These are phyloP conservation scores for Eulithis testata DNA, from an alignment of 2,888 invertebrate genomes.

Conservation along the genomic window DNA sequence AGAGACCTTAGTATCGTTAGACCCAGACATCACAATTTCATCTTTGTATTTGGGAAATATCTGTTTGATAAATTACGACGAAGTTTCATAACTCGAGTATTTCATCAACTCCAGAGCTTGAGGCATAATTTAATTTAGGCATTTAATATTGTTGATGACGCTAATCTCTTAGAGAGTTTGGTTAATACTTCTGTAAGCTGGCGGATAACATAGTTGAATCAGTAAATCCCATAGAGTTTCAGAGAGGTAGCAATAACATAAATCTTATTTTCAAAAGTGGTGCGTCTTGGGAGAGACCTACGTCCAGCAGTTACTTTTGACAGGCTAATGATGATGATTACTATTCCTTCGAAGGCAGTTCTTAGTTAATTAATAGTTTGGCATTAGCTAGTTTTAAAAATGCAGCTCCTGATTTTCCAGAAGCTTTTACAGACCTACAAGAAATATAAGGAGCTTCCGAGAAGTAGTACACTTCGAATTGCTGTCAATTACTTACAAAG, in stretches of 20 bases:
- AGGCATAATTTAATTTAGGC: constrained; percentile 41
- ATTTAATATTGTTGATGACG: constrained; percentile 45
- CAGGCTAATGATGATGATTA: no score
- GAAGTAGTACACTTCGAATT: no score
- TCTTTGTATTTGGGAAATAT: constrained; percentile 33
- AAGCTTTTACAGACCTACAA: no score
- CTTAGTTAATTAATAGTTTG: no score
- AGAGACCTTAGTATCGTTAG: constrained; percentile 5
- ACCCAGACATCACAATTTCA: constrained; percentile 27
- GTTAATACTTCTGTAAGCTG: constrained; percentile 34
- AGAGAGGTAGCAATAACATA: background rate
- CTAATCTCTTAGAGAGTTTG: constrained; percentile 42
- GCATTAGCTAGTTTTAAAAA: no score
- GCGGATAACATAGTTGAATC: constrained; percentile 29
- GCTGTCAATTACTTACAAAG: no score
- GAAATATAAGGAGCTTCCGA: no score
- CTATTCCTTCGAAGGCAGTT: no score
- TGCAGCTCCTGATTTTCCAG: no score
- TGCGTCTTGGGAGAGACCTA: no score
- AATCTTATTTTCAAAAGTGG: background rate
- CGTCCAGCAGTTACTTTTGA: no score
- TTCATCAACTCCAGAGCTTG: constrained; percentile 40
- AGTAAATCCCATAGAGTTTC: constrained; percentile 16
- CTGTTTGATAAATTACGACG: constrained; percentile 42
- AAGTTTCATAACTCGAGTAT: constrained; percentile 43